Evolutionary conservation across 2,888 invertebrate species (phyloP), one percentile per base, ranked within the genome.

Genomic region (Halictus ligatus): DNA sequence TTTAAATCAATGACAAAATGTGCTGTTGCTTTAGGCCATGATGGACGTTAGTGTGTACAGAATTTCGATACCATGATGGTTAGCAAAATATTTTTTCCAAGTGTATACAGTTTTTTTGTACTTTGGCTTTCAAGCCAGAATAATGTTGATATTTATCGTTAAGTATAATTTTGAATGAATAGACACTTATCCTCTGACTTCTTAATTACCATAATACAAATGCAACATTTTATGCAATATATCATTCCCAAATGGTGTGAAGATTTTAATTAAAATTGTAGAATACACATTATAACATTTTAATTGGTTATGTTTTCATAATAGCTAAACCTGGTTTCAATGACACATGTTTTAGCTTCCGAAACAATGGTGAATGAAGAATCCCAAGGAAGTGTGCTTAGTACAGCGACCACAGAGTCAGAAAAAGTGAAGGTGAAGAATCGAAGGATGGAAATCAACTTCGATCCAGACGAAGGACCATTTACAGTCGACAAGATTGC

Each of bases 401-500:
- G 98, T 94, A 97, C 97, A 43, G 96, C 96, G 1, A 97, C 97
- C 2, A 97, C 97, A 75, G 97, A 97, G 92, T 95, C 95, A 1
- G 95, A 95, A 75, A 95, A 94, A 81, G 95, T 95, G 29, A 95
- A 95, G 87, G 95, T 94, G 25, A 95, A 93, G 74, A 95, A 93
- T 88, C 94, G 95, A 29, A 93, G 95, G 73, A 95, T 95, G 95
- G 95, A 95, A 89, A 95, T 95, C 72, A 94, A 92, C 81, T 94
- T 95, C 83, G 95, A 95, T 90, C 95, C 95, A n/a, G 95, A 95
- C 80, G 95, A 95, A 83, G 95, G 95, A 74, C 95, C 95, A 74
- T 97, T 97, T 94, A 97, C 98, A 35, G 98, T 98, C 25, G 98
- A 98, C 79, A 98, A 98, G 94, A 97, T 99, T 78, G 98, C 98